Evolutionary conservation across 1,140 invertebrate genomes (phyloP), one percentile per base, ranked within the genome.

Genomic region (Oscheius sp.): DNA sequence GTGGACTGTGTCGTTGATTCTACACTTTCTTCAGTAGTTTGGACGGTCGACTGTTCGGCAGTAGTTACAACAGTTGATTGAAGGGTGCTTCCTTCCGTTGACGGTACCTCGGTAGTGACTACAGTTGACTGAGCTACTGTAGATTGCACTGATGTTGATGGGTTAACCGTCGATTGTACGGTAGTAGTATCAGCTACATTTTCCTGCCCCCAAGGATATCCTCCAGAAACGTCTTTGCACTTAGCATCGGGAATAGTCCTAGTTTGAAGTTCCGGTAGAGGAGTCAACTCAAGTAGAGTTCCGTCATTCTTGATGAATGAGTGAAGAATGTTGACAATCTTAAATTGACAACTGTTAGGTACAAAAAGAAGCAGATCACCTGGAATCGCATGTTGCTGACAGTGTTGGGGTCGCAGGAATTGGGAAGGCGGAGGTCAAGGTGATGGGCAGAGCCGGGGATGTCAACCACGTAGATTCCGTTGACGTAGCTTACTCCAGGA

Each of bases 361-460:
- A 20, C n/a, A 31, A 58, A 38, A 59, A 15, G 55, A 45, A 18
- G 0, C 18, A 23, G 20, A 23, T 13, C 10, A 59, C 67, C 72
- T 74, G 72, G 42, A 88, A 84, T 64, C 93, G 87, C 0, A 91
- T 90, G 59, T 86, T 77, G 28, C 86, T 86, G 0, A 95, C 91
- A n/a, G 89, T 88, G 1, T 82, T 77, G 0, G 92, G 91, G 85
- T 96, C 93, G 13, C 85, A 81, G 0, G 86, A 84, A 85, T 93
- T 89, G 2, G 88, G 85, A 0, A 86, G 86, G 79, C 94, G 88
- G n/a, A 97, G 87, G 85, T 97, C 95, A 32, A 95, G 87, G 85
- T 97, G 95, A 87, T 97, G 94, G 7, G 94, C 94, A 15, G 65
- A 42, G 10, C 68, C 75, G 15, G 35, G 38, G 18, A 77, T 77